Evolutionary conservation across 2,797 vertebrate genomes (phyloP).

Genomic region (Poeciliopsis infans): DNA sequence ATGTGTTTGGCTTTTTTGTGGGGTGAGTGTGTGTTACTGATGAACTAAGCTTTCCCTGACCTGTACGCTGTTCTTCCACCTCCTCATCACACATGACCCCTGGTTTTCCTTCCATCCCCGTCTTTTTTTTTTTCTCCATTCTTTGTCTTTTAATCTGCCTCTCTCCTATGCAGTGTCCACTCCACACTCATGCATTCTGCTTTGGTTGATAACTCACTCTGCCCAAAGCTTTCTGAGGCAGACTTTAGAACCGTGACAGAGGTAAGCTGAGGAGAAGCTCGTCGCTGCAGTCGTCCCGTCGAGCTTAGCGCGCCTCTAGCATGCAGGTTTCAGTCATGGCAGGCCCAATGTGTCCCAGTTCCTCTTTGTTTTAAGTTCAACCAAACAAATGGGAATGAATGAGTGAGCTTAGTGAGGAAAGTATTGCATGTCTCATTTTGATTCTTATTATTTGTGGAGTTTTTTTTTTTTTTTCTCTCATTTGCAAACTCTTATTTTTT

Average conservation of each 20-base stretch:
- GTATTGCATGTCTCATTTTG: slow-evolving; percentile 41
- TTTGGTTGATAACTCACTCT: slow-evolving; percentile 71
- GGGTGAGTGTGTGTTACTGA: background rate
- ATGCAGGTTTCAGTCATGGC: slow-evolving; percentile 53
- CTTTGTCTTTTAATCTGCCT: slow-evolving; percentile 34
- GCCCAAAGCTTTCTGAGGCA: slow-evolving; percentile 66
- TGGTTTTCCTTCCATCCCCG: slow-evolving; percentile 9
- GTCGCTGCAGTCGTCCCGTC: slow-evolving; percentile 31
- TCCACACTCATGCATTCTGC: slow-evolving; percentile 65
- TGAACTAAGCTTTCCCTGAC: slow-evolving; percentile 17
- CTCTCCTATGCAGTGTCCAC: slow-evolving; percentile 37
- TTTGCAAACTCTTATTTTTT: slow-evolving; percentile 30
- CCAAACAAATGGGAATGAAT: slow-evolving; percentile 57
- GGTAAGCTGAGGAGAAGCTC: slow-evolving; percentile 67
- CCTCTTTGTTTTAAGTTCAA: slow-evolving; percentile 40
- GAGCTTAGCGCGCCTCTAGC: slow-evolving; percentile 47
- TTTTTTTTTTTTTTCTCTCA: background rate
- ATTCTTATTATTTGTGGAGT: background rate
- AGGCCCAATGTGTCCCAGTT: slow-evolving; percentile 14
- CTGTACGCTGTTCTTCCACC: slow-evolving; percentile 14
- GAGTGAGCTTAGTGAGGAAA: slow-evolving; percentile 36
- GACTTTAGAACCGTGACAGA: slow-evolving; percentile 61
- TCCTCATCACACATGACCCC: slow-evolving; percentile 10
- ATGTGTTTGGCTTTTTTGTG: slow-evolving; percentile 36
- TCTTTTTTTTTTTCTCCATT: slow-evolving; percentile 12